Percentiles rank a stretch among this genome's conserved stretches.
Conservation (phyloP, 2,888 invertebrate species). For the Folsomia candida region DNA sequence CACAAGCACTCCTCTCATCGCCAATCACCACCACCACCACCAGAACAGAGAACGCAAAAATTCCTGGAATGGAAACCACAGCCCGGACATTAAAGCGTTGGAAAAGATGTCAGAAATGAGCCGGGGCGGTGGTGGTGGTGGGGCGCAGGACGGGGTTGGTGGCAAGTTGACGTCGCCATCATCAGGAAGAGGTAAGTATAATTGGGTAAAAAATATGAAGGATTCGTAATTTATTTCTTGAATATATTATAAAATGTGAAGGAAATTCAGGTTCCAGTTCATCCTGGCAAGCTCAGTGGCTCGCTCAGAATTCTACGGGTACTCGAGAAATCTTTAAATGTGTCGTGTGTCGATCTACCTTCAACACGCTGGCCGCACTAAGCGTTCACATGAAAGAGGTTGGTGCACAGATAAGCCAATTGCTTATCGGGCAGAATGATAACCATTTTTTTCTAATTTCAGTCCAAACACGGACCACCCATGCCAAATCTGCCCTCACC, state of each 20-base stretch:
- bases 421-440: too few species aligned
- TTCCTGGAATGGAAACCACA: conserved; percentile 42
- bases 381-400: conserved; percentile 96
- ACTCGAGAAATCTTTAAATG: conserved; percentile 95
- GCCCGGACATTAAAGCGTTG: conserved; percentile 64
- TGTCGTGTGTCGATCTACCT: conserved; percentile 97
- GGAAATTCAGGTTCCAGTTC: conserved; percentile 46
- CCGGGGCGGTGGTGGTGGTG: conserved; percentile 66
- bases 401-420: too few species aligned
- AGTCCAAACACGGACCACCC: conserved; percentile 80
- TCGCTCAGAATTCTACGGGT: conserved; percentile 91
- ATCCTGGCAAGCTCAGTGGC: conserved; percentile 97
- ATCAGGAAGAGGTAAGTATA: conserved; percentile 45
- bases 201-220: not conserved
- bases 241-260: conserved; percentile 19
- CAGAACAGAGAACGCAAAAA: conserved; percentile 4
- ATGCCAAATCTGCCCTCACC: conserved; percentile 40
- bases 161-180: conserved; percentile 46
- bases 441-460: too few species aligned
- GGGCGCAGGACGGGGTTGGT: too few species aligned
- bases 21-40: not conserved
- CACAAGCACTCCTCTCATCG: not conserved
- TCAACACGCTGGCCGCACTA: conserved; percentile 87
- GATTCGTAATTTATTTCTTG: not conserved
- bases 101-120: conserved; percentile 90